Conservation (phyloP, 2,888 invertebrate species). For the Volucella inflata region DNA sequence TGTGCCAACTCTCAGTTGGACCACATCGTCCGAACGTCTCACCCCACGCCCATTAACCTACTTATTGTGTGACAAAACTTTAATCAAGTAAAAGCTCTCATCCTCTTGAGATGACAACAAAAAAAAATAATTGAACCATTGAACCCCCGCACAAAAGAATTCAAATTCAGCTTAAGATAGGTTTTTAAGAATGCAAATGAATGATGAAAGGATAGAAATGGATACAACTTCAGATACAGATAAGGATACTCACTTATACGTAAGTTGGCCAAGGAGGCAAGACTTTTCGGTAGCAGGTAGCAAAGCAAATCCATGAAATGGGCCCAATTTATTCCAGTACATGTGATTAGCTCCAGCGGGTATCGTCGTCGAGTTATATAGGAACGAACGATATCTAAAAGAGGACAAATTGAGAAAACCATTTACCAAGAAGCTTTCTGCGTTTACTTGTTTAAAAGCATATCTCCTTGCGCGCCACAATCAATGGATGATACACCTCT, state of each 20-base stretch:
- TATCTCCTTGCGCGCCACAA: conserved; percentile 86
- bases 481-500: conserved; percentile 90
- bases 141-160: conserved; percentile 38
- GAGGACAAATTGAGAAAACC: neutral
- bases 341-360: conserved; percentile 85
- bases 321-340: conserved; percentile 91
- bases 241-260: conserved; percentile 84
- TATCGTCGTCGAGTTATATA: conserved; percentile 80
- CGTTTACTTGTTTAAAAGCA: conserved; percentile 81
- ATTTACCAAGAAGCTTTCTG: neutral
- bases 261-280: conserved; percentile 94
- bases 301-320: conserved; percentile 93
- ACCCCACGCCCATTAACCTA: conserved; percentile 71
- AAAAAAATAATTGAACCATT: conserved; percentile 26
- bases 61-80: conserved; percentile 63
- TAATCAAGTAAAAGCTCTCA: conserved; percentile 69
- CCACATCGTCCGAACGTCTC: neutral
- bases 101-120: conserved; percentile 30
- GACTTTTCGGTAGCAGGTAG: conserved; percentile 87
- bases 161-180: conserved; percentile 48
- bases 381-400: conserved; percentile 82
- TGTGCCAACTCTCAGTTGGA: conserved; percentile 45
- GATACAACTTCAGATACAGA: neutral
- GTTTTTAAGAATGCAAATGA: conserved; percentile 3
- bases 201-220: conserved; percentile 7